Percentiles rank a stretch among this genome's conserved stretches.
phyloP scores from a whole-genome alignment of 2,888 invertebrate species.

The Troilus luridus region DNA sequence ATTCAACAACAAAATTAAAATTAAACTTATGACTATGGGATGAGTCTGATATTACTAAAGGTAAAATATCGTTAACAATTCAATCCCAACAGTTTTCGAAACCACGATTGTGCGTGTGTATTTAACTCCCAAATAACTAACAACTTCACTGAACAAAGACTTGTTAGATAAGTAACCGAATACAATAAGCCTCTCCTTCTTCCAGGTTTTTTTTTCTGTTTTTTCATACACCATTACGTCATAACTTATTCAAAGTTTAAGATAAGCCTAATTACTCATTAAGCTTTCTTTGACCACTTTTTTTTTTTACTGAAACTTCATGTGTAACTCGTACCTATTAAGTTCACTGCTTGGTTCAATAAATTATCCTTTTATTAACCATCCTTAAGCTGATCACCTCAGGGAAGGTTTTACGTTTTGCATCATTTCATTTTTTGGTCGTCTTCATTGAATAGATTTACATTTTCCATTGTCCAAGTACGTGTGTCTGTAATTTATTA shows the following conservation, averaged over 20 bases:
- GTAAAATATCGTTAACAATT: background rate
- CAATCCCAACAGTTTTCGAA: background rate
- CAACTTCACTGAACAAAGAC: background rate
- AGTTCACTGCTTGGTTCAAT: background rate
- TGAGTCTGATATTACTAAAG: background rate
- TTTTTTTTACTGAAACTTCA: background rate
- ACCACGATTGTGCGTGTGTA: background rate
- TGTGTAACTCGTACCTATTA: no score
- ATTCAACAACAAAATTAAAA: background rate
- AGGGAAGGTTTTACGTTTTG: no score
- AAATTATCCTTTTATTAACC: background rate
- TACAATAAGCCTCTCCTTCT: background rate
- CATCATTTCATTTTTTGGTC: no score
- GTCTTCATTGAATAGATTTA: no score
- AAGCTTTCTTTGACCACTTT: background rate
- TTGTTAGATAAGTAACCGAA: background rate
- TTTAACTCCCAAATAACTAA: background rate
- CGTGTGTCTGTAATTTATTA: no score
- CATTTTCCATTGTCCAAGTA: no score
- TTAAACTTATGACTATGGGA: background rate
- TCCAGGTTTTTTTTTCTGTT: background rate
- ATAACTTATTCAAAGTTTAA: constrained; percentile 12
- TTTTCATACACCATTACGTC: background rate
- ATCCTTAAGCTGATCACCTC: no score
- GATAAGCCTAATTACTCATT: background rate